Evolutionary conservation across 2,113 vertebrate species (phyloP).

Genomic region (Etia nguti): DNA sequence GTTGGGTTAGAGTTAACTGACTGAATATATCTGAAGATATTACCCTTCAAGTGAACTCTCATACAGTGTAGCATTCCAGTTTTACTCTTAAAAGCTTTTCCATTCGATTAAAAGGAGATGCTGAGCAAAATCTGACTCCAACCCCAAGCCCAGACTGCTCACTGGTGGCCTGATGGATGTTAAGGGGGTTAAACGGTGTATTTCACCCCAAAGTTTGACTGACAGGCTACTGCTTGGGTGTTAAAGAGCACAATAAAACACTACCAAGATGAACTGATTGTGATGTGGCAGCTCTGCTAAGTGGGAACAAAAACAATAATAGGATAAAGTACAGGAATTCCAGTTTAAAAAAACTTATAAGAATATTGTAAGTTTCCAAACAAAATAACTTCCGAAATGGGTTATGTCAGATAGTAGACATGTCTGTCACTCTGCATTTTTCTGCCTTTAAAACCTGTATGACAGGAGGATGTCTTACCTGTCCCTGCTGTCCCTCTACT

Average conservation of each 20-base stretch:
- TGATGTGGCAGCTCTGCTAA: not conserved
- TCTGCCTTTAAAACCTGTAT: not conserved
- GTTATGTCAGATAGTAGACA: not conserved
- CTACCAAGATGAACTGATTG: not conserved
- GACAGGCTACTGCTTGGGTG: not conserved
- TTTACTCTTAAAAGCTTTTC: not conserved
- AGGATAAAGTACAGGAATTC: not conserved
- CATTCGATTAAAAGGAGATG: not conserved
- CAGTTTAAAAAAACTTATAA: not conserved
- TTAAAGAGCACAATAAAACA: not conserved
- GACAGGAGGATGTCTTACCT: conserved; percentile 7
- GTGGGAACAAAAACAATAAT: not conserved
- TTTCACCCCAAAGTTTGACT: not conserved
- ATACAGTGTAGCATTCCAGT: not conserved
- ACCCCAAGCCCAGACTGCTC: not conserved
- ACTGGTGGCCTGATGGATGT: not conserved
- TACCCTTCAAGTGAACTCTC: not conserved
- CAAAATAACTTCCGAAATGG: not conserved
- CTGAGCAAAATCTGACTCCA: not conserved
- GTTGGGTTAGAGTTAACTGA: not conserved
- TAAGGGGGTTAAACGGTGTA: not conserved
- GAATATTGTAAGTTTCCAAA: not conserved
- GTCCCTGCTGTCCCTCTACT: conserved; percentile 9
- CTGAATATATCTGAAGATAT: not conserved
- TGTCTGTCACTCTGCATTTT: not conserved